Evolutionary conservation across 1,140 invertebrate genomes (phyloP), one percentile per base, ranked within the genome.

Genomic region (Drosophila athabasca): DNA sequence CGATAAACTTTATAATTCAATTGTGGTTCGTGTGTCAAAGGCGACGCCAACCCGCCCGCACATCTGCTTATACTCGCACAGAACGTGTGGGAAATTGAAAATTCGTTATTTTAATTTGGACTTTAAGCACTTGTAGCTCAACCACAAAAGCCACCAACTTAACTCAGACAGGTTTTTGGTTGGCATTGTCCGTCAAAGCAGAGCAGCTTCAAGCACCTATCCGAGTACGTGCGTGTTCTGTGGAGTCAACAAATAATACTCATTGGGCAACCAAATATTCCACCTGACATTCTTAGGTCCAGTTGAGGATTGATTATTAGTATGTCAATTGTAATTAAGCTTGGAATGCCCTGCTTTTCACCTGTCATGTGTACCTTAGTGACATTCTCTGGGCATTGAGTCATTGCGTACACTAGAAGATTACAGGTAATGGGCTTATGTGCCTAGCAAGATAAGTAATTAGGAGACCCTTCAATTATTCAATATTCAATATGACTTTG

Each of bases 1-100:
- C 74, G 43, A 78, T 70, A 67, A 81, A 78, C 59, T 84, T 87
- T 65, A 68, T 78, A 85, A 85, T 82, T 87, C 74, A 85, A 85
- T 87, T 87, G 81, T 64, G 65, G 69, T 35, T 55, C 54, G 58
- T 70, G 69, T 74, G 68, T 68, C 48, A 61, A 73, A 84, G 78
- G 43, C 58, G 70, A 70, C 70, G 58, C 52, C 54, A 49, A 19
- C 24, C 24, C 24, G 60, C 59, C 29, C n/a, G 43, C 44, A 53
- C 61, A 59, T 51, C 49, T 50, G 66, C 52, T 43, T 9, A 35
- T 11, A 11, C 31, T 35, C 31, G 3, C 11, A 11, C 9, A 13
- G 35, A 39, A 39, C 35, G 35, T 39, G 35, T 39, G 11, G 11
- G 11, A 39, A 39, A 11, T 39, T 39, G 24, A 9, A 29, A 59